Evolutionary conservation across 2,113 vertebrate species (phyloP).

Genomic region (Mastomys natalensis): DNA sequence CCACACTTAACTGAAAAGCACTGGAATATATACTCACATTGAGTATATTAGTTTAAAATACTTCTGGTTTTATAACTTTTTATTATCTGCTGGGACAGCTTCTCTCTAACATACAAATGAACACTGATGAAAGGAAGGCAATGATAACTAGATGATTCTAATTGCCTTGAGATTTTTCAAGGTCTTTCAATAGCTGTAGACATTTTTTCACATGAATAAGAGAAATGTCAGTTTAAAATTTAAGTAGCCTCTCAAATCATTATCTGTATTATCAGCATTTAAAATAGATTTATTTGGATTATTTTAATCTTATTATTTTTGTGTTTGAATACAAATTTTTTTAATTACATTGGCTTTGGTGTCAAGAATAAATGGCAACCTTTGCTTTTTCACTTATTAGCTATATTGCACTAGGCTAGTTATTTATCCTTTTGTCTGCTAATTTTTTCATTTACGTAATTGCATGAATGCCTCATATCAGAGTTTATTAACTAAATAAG

Average conservation of each 20-base stretch:
- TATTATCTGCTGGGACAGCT: not conserved
- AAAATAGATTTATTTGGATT: not conserved
- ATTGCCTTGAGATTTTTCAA: slow-evolving; percentile 20
- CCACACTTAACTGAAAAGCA: slow-evolving; percentile 57
- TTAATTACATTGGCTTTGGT: slow-evolving; percentile 36
- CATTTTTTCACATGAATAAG: not conserved
- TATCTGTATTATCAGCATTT: slow-evolving; percentile 10
- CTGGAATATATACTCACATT: slow-evolving; percentile 26
- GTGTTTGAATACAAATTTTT: not conserved
- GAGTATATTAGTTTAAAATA: slow-evolving; percentile 44
- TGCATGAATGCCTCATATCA: not conserved
- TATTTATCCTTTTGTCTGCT: not conserved
- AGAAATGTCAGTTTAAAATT: slow-evolving; percentile 44
- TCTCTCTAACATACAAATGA: not conserved
- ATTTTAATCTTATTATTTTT: slow-evolving; percentile 34
- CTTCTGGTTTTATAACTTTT: slow-evolving; percentile 49
- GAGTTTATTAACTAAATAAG: slow-evolving; percentile 18
- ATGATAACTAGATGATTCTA: not conserved
- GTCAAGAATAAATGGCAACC: slow-evolving; percentile 4
- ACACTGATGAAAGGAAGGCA: slow-evolving; percentile 20
- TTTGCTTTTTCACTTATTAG: slow-evolving; percentile 4
- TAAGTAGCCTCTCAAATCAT: not conserved
- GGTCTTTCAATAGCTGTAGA: slow-evolving; percentile 16
- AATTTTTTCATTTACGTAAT: slow-evolving; percentile 46
- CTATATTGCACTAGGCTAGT: not conserved